These are phyloP conservation scores for Nycticorax nycticorax DNA, from an alignment of 2,113 vertebrate genomes.

Conservation along the genomic window DNA sequence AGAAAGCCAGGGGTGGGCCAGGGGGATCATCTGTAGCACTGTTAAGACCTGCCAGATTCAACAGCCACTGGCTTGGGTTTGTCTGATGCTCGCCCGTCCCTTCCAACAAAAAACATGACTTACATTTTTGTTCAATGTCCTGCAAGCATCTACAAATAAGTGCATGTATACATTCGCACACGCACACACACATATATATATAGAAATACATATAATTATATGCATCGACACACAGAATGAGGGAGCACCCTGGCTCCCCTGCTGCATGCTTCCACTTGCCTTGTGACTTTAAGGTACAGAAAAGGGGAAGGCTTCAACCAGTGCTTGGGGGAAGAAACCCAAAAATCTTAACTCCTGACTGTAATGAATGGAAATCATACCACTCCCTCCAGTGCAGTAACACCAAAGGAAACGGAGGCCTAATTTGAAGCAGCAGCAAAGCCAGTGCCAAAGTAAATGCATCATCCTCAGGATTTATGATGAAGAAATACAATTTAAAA, in stretches of 20 bases:
- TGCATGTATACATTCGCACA: not conserved
- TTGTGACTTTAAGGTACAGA: not conserved
- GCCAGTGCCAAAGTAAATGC: conserved; percentile 3
- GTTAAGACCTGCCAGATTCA: not conserved
- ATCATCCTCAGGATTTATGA: not conserved
- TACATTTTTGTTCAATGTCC: not conserved
- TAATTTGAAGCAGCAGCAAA: conserved; percentile 23
- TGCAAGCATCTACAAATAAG: not conserved
- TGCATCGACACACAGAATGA: not conserved
- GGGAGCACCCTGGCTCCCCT: not conserved
- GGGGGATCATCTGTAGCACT: not conserved
- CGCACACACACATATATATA: not conserved
- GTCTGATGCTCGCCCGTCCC: not conserved
- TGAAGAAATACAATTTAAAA: conserved; percentile 8
- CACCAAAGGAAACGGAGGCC: not conserved
- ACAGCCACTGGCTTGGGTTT: not conserved
- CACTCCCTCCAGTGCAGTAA: not conserved
- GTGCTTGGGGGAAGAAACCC: not conserved
- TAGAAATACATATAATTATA: not conserved
- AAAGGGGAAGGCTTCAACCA: not conserved
- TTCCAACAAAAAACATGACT: not conserved
- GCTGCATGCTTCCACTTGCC: not conserved
- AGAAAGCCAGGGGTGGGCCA: not conserved
- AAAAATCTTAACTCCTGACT: not conserved
- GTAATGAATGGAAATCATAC: not conserved